A percentile compares a stretch with the other conserved stretches of the same genome.
Conservation (phyloP, 2,888 invertebrate genomes). For the Rotaria macrura region DNA sequence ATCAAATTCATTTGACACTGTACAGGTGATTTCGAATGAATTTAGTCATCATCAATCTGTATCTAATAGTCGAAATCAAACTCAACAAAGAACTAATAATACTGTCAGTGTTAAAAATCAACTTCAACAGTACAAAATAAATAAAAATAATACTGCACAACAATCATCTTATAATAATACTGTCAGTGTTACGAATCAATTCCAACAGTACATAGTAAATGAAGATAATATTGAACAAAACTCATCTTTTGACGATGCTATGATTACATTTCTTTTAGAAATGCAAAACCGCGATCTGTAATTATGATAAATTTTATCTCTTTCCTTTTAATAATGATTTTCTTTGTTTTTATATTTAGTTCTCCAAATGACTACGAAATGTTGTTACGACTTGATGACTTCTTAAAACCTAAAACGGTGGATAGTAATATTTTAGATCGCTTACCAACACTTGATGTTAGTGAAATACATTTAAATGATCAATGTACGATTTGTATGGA, state of each 20-base stretch:
- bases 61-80: background rate
- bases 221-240: background rate
- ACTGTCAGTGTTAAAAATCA: background rate
- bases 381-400: constrained; percentile 42
- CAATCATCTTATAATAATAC: too few relatives aligned
- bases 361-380: constrained; percentile 47
- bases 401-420: constrained; percentile 43
- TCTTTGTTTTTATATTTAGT: background rate
- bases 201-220: background rate
- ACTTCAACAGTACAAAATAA: background rate
- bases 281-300: constrained; percentile 18
- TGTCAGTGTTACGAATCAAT: too few relatives aligned
- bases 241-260: background rate
- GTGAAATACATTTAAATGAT: constrained; percentile 34
- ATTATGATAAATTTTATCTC: too few relatives aligned
- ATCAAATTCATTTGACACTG: background rate
- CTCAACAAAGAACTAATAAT: background rate
- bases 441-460: constrained; percentile 38
- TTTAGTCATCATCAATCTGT: too few relatives aligned
- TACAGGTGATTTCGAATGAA: background rate
- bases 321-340: background rate
- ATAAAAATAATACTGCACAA: too few relatives aligned
- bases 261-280: background rate
- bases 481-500: constrained; percentile 45
- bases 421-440: constrained; percentile 36